Percentiles rank a stretch among this genome's conserved stretches.
These are phyloP conservation scores for Limnephilus rhombicus DNA, from an alignment of 2,888 invertebrate species.

Conservation along the genomic window DNA sequence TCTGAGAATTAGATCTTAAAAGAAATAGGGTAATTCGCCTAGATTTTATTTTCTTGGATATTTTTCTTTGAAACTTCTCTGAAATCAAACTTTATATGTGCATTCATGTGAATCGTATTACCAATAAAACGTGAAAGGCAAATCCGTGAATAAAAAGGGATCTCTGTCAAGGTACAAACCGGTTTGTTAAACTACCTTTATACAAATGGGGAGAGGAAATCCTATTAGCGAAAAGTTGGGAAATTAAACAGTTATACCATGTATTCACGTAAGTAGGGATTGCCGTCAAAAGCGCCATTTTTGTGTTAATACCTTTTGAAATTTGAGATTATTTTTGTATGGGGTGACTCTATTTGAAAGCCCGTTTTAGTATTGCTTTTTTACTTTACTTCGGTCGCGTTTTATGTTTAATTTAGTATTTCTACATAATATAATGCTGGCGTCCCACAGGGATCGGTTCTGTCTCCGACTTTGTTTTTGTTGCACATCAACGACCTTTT, in stretches of 20 bases:
- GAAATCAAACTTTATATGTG: too few relatives aligned
- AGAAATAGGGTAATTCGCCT: too few relatives aligned
- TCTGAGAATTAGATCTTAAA: too few relatives aligned
- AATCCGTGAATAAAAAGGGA: not conserved
- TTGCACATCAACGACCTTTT: too few relatives aligned
- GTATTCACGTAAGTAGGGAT: conserved; percentile 1
- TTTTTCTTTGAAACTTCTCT: too few relatives aligned
- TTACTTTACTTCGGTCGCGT: not conserved
- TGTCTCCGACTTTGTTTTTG: too few relatives aligned
- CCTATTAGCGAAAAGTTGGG: conserved; percentile 26
- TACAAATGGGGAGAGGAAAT: not conserved
- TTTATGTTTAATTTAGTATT: not conserved
- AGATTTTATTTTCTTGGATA: too few relatives aligned
- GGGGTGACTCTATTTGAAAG: not conserved
- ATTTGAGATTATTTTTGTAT: not conserved
- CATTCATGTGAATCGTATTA: not conserved
- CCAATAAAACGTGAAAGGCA: not conserved
- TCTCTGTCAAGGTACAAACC: not conserved
- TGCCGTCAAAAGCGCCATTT: not conserved
- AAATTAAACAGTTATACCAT: not conserved
- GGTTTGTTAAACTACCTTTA: not conserved
- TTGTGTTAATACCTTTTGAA: not conserved
- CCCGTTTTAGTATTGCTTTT: not conserved
- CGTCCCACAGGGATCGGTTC: too few relatives aligned
- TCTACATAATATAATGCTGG: too few relatives aligned